Evolutionary conservation across 2,797 vertebrate genomes (phyloP).

Genomic region (Eulemur albifrons): DNA sequence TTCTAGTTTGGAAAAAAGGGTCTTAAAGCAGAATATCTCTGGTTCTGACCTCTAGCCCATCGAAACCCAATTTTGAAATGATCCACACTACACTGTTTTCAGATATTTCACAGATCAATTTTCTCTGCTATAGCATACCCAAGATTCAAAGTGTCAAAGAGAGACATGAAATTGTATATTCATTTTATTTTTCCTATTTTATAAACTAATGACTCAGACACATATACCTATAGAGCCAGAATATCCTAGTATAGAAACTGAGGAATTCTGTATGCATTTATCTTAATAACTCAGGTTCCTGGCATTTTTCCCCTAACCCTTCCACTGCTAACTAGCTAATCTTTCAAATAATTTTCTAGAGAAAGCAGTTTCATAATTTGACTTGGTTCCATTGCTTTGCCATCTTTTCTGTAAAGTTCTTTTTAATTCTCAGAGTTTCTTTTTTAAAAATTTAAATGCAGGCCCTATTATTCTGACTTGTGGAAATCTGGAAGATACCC

Average conservation of each 20-base stretch:
- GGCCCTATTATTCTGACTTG: conserved; percentile 10
- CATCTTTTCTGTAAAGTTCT: background rate
- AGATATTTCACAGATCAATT: conserved; percentile 36
- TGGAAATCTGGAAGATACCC: background rate
- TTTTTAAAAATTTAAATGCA: conserved; percentile 35
- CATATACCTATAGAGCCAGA: background rate
- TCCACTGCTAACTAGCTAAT: conserved; percentile 27
- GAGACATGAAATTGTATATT: conserved; percentile 2
- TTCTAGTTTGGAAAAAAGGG: conserved; percentile 35
- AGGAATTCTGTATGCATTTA: background rate
- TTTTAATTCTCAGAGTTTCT: conserved; percentile 45
- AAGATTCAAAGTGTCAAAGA: background rate
- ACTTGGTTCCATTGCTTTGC: conserved; percentile 16
- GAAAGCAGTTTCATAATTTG: conserved; percentile 23
- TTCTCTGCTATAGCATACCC: background rate
- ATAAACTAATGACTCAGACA: conserved; percentile 10
- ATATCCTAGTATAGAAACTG: conserved; percentile 43
- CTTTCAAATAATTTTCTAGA: conserved; percentile 26
- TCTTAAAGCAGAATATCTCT: conserved; percentile 39
- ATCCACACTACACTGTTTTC: background rate
- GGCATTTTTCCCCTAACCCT: background rate
- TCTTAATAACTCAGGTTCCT: background rate
- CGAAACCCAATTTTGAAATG: conserved; percentile 27
- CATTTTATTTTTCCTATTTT: conserved; percentile 43
- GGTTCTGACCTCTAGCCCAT: background rate